A percentile compares a stretch with the other conserved stretches of the same genome.
Evolutionary conservation across 2,797 vertebrate genomes (phyloP).

Genomic region (Sarcoramphus papa): DNA sequence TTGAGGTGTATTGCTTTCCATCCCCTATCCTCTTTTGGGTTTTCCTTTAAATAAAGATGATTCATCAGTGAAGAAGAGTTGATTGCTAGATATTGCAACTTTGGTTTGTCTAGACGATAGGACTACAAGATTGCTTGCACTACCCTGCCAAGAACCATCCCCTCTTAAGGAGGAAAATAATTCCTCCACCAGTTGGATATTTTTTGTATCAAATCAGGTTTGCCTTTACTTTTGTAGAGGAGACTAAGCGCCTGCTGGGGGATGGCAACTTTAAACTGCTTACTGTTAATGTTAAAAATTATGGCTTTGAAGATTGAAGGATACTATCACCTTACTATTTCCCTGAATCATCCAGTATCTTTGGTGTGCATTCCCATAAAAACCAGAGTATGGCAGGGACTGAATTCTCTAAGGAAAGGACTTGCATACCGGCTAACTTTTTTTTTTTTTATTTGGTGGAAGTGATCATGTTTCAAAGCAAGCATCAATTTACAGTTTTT

Average conservation of each 20-base stretch:
- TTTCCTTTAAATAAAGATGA: neutral
- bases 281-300: neutral
- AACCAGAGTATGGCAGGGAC: neutral
- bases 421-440: neutral
- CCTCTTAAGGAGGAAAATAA: neutral
- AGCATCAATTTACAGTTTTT: neutral
- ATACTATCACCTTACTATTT: neutral
- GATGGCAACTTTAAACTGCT: neutral
- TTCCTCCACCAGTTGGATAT: neutral
- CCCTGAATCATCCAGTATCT: neutral
- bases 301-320: neutral
- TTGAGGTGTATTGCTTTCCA: neutral
- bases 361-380: neutral
- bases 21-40: neutral
- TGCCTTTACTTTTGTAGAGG: neutral
- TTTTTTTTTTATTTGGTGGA: neutral
- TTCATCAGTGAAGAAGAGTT: neutral
- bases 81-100: neutral
- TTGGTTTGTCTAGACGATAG: neutral
- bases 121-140: fast-evolving
- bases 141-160: neutral
- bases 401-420: neutral
- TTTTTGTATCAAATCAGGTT: neutral
- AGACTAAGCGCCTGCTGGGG: neutral
- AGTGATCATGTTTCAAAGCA: neutral